Percentiles rank a stretch among this genome's conserved stretches.
These are phyloP conservation scores for Leptinotarsa haldemani DNA, from an alignment of 2,888 invertebrate genomes.

Conservation along the genomic window DNA sequence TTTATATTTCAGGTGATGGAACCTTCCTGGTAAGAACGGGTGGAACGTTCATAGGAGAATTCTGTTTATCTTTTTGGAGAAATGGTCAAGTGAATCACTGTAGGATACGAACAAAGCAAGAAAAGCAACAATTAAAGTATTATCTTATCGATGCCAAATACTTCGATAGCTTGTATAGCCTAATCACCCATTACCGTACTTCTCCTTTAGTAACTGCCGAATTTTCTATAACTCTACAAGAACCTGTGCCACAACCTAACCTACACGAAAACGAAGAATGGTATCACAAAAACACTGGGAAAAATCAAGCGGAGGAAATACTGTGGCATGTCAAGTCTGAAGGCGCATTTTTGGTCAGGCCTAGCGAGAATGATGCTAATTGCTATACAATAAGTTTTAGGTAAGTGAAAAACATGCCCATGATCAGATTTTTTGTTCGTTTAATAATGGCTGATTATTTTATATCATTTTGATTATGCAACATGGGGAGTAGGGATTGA, in stretches of 20 bases:
- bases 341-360: slow-evolving; percentile 94
- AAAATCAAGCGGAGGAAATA: slow-evolving; percentile 89
- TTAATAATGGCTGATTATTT: no score
- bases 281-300: slow-evolving; percentile 86
- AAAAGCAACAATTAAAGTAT: slow-evolving; percentile 88
- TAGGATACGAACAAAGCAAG: slow-evolving; percentile 89
- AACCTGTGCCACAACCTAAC: slow-evolving; percentile 95
- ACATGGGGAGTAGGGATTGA: not conserved
- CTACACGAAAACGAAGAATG: slow-evolving; percentile 94
- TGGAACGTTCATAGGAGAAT: slow-evolving; percentile 96
- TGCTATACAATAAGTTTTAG: slow-evolving; percentile 96
- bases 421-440: no score
- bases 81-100: slow-evolving; percentile 92
- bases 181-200: slow-evolving; percentile 90
- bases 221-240: slow-evolving; percentile 86
- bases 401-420: slow-evolving; percentile 61
- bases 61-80: slow-evolving; percentile 94
- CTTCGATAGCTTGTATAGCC: slow-evolving; percentile 91
- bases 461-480: slow-evolving; percentile 1
- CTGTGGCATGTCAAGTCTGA: slow-evolving; percentile 86
- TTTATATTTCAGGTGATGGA: slow-evolving; percentile 74
- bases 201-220: slow-evolving; percentile 90
- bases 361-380: slow-evolving; percentile 86
- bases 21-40: slow-evolving; percentile 94
- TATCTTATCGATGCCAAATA: slow-evolving; percentile 88